Conservation (phyloP, 1,140 invertebrate genomes). For the Drusus annulatus region DNA sequence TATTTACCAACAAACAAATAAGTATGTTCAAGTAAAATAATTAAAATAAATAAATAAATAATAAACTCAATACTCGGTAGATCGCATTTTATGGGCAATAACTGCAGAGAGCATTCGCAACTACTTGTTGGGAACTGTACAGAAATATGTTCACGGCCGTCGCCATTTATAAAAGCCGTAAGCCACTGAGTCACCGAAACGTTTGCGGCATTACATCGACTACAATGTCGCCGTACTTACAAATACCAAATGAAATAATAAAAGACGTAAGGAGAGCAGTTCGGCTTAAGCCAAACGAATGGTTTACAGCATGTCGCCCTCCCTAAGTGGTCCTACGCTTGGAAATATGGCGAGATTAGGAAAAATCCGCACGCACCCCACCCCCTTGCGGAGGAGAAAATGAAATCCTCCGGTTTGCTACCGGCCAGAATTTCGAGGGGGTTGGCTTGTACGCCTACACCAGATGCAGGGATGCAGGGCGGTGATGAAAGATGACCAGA, state of each 20-base stretch:
- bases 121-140: not conserved
- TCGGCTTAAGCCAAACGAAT: slow-evolving; percentile 26
- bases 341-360: slow-evolving; percentile 37
- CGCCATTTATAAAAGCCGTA: no score
- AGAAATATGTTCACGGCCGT: not conserved
- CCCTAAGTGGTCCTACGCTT: slow-evolving; percentile 22
- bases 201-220: not conserved
- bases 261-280: slow-evolving; percentile 22
- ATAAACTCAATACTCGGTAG: no score
- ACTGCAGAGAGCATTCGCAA: not conserved
- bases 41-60: no score
- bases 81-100: not conserved
- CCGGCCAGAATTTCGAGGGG: not conserved
- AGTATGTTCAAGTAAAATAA: no score
- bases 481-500: no score
- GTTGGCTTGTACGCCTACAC: no score
- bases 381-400: slow-evolving; percentile 10
- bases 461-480: no score
- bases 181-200: no score
- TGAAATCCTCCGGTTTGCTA: slow-evolving; percentile 18
- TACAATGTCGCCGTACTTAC: not conserved
- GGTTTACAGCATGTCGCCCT: slow-evolving; percentile 32
- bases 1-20: no score
- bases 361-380: slow-evolving; percentile 46
- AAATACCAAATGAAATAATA: slow-evolving; percentile 31